Conservation (phyloP, 2,888 invertebrate species). For the Euproctis similis region DNA sequence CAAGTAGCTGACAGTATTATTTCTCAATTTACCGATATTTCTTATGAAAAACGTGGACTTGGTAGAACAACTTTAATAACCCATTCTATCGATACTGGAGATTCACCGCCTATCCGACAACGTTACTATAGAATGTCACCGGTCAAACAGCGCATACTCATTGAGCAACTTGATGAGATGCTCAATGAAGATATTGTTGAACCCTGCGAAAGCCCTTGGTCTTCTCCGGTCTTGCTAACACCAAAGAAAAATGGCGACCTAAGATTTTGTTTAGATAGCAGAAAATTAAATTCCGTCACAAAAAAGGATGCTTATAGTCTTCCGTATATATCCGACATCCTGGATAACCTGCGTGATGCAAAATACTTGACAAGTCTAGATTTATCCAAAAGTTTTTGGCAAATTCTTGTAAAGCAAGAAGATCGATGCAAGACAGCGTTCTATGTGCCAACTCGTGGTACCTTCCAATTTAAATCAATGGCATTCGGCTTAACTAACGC, state of each 20-base stretch:
- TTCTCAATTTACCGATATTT: conserved; percentile 10
- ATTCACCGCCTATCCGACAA: conserved; percentile 19
- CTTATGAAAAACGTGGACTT: conserved; percentile 2
- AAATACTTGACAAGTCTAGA: conserved; percentile 14
- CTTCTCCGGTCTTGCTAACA: conserved; percentile 8
- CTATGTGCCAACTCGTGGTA: conserved; percentile 4
- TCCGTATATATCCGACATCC: conserved; percentile 14
- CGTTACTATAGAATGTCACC: conserved; percentile 21
- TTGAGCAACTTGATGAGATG: conserved; percentile 22
- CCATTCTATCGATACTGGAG: conserved; percentile 21
- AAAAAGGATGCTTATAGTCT: conserved; percentile 11
- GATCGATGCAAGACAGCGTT: conserved; percentile 6
- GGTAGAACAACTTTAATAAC: conserved; percentile 15
- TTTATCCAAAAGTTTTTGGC: conserved; percentile 10
- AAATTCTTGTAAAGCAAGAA: not conserved
- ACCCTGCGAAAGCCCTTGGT: conserved; percentile 21
- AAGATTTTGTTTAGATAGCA: conserved; percentile 18
- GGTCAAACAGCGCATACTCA: conserved; percentile 14
- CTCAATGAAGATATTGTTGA: conserved; percentile 13
- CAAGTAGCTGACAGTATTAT: conserved; percentile 12
- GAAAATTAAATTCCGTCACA: conserved; percentile 13
- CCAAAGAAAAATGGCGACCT: conserved; percentile 13
- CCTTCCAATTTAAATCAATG: conserved; percentile 4
- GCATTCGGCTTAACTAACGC: conserved; percentile 7
- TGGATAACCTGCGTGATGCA: conserved; percentile 16